Evolutionary conservation across 2,113 vertebrate species (phyloP).

Genomic region (Scomber scombrus): DNA sequence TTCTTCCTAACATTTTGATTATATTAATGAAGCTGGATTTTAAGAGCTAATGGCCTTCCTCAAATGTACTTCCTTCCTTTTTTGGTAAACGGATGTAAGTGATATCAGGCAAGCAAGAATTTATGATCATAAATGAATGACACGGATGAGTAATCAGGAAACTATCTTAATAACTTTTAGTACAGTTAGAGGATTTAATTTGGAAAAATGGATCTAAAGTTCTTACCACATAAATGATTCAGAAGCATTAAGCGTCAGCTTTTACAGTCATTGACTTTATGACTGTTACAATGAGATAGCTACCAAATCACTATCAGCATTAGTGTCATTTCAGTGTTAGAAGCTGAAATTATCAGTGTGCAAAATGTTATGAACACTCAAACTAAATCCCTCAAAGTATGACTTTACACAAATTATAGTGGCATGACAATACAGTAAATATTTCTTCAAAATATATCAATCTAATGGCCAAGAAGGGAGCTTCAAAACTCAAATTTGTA

Average conservation of each 20-base stretch:
- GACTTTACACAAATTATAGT: constrained; percentile 30
- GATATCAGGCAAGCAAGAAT: not conserved
- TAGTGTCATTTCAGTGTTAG: constrained; percentile 18
- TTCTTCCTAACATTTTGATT: not conserved
- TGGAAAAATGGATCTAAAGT: constrained; percentile 47
- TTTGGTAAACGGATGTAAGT: not conserved
- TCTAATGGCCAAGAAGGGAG: not conserved
- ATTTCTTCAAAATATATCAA: not conserved
- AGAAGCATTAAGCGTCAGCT: constrained; percentile 59
- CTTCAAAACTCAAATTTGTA: constrained; percentile 8
- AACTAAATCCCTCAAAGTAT: constrained; percentile 53
- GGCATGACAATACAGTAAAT: not conserved
- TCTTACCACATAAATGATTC: constrained; percentile 59
- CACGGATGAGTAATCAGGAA: not conserved
- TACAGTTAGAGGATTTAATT: constrained; percentile 27
- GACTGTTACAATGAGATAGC: constrained; percentile 48
- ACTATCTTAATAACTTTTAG: not conserved
- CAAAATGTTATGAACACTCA: constrained; percentile 72
- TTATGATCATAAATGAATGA: not conserved
- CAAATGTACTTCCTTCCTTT: not conserved
- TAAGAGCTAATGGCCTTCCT: not conserved
- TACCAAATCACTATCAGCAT: constrained; percentile 60
- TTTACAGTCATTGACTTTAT: constrained; percentile 53
- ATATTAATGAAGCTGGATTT: not conserved
- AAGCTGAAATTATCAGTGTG: constrained; percentile 36